Base-by-base conservation (phyloP, 2,113 vertebrate genomes). In the Cnemophilus loriae region DNA sequence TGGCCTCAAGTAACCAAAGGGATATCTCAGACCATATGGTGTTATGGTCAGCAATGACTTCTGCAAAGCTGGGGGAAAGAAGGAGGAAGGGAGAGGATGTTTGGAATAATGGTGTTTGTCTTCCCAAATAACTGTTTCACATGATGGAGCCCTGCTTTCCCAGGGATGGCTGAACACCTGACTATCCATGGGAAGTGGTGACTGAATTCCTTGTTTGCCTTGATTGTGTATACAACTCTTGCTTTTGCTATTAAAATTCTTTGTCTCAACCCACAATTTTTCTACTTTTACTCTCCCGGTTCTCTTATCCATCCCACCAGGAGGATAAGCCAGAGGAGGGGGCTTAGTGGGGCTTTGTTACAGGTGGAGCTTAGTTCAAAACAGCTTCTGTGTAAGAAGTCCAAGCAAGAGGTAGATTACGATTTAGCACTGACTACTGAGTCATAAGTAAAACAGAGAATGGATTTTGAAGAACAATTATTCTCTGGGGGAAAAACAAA, bases 241-340 rank as follows among this genome's bases (percentile, higher is more conserved):
- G 6, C 2, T 69, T 60, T 55, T 39, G 5, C 14, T 67, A 16
- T 33, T 61, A 56, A 56, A 41, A 41, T 61, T 33, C 10, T 55
- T 60, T 65, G 22, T 61, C 13, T 67, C 26, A 28, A 27, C 2
- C 1, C 7, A 65, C 0, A 4, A 14, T 20, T 76, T 70, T 88
- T 64, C 35, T 59, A 15, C 22, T 70, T 77, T 44, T 46, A 50
- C 28, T n/a, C 7, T 88, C 42, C 13, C 28, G 15, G 0, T 32
- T 55, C 6, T 37, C 11, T 68, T 17, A 11, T 42, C 7, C 8
- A 27, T 27, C 23, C 26, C 26, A 28, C 19, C 3, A 44, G 22
- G 4, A 3, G 2, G 8, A 2, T 60, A 21, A 60, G 8, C 1
- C 15, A 80, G 28, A 8, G 2, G 6, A 4, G 61, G 4, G 16